A percentile compares a stretch with the other conserved stretches of the same genome.
phyloP scores from a whole-genome alignment of 1,140 invertebrate genomes.

The Tetraneura akinire region DNA sequence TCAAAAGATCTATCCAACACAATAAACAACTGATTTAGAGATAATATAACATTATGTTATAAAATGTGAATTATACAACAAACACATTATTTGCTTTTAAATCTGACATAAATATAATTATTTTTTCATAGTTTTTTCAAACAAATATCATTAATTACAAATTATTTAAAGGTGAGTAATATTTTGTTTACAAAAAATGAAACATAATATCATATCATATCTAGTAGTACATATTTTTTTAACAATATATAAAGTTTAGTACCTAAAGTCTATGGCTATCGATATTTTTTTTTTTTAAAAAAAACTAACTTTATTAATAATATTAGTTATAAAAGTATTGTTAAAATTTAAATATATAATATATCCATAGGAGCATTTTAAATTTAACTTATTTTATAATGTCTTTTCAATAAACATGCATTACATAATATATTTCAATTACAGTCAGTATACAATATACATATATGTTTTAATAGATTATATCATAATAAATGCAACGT shows the following conservation, averaged over 20 bases:
- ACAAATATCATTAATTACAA: neutral
- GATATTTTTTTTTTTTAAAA: neutral
- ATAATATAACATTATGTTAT: too few relatives aligned
- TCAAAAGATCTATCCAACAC: too few relatives aligned
- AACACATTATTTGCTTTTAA: neutral
- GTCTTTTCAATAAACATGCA: neutral
- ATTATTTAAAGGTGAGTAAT: neutral
- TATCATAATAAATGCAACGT: constrained; percentile 19
- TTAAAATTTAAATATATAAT: neutral
- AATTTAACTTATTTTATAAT: constrained; percentile 6
- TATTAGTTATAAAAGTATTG: neutral
- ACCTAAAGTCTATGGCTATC: neutral
- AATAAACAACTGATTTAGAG: too few relatives aligned
- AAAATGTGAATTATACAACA: too few relatives aligned
- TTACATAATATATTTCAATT: neutral
- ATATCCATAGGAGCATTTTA: neutral
- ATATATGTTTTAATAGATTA: constrained; percentile 21
- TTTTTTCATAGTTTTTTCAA: neutral
- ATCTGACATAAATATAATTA: constrained; percentile 7
- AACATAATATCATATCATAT: constrained; percentile 17
- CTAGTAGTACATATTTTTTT: neutral
- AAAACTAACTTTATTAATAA: neutral
- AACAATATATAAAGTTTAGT: neutral
- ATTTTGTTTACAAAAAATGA: constrained; percentile 5
- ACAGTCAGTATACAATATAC: constrained; percentile 10